Evolutionary conservation across 2,888 invertebrate species (phyloP), one percentile per base, ranked within the genome.

Genomic region (Pyrochroa serraticornis): DNA sequence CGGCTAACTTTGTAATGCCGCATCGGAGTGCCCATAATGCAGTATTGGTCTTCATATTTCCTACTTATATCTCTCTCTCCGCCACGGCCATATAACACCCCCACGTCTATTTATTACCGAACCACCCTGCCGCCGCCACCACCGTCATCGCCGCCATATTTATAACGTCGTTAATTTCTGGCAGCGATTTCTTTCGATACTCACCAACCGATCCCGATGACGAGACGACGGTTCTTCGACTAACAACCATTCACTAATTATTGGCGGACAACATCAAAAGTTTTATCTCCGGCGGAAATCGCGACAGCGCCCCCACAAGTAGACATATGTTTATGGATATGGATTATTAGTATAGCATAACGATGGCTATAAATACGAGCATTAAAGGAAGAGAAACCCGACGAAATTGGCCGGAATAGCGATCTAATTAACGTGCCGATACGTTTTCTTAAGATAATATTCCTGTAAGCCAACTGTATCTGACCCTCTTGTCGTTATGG

Each of bases 201-300:
- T 48, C 32, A 47, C 53, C n/a, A 14, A 8, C 39, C 9, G 30
- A 39, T 39, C 39, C 39, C 39, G 30, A 22, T 38, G 12, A n/a
- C 1, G 1, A 2, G 7, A 13, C 1, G 10, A 36, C 10, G 1
- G 6, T 10, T 9, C 10, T 38, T 38, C 43, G 52, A 43, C 52
- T 47, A 58, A 22, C 3, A 22, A 22, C 5, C 22, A 22, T 22
- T 58, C 47, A 42, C 46, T 51, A 45, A 46, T 46, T 46, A 60
- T 52, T 55, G 60, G 52, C 58, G 64, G 58, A 58, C 44, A 58
- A 69, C 70, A 71, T 72, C 70, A 71, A 71, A 70, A 61, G 70
- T 62, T 62, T 63, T 72, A 72, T 71, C 72, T 71, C 67, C 64
- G 64, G 64, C 70, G 73, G 73, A 73, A 71, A 71, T 72, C 69